Base-by-base conservation (phyloP, 2,888 invertebrate genomes). In the Thelaira solivaga region DNA sequence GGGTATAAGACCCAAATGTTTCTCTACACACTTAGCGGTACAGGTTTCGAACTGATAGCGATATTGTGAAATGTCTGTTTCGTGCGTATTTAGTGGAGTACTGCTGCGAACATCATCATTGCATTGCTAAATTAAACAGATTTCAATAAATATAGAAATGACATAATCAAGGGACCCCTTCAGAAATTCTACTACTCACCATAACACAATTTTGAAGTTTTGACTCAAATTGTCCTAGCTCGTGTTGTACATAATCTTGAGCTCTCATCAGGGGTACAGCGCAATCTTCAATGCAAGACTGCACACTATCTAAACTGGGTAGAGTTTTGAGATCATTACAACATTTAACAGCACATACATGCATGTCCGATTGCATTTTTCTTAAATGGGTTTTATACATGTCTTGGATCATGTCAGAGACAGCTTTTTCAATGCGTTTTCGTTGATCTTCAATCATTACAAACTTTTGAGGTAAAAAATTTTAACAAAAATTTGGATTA, bases 231-330 rank as follows among this genome's bases (percentile, higher is more conserved):
- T 84, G 82, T 0, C 83, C 83, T 62, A 86, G 76, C 75, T 86
- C 86, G 26, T 84, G 84, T 69, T 86, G 87, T 24, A 86, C 59
- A 76, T 82, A 86, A 18, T 87, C 87, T 62, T 86, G 86, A 20
- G 86, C 87, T 31, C 83, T 83, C 80, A 85, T 80, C 10, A 87
- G 47, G 0, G 86, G 86, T 0, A 55, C 57, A 0, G 87, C 86
- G 47, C 86, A 86, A 41, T 84, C 85, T 78, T 86, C 86, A 24
- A 86, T 86, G 61, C 86, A 86, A n/a, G 67, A 78, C 18, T 86
- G 87, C 0, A 86, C 87, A 22, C 71, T 82, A 11, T 86, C 87
- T 80, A 86, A 72, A 1, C 77, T 81, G 4, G 86, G 86, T 1
- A 81, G 81, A 0, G 82, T 82, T 26, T 82, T 79, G 0, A 81